A percentile compares a stretch with the other conserved stretches of the same genome.
phyloP scores from a whole-genome alignment of 2,797 vertebrate genomes.

The Sebastes flavidus region DNA sequence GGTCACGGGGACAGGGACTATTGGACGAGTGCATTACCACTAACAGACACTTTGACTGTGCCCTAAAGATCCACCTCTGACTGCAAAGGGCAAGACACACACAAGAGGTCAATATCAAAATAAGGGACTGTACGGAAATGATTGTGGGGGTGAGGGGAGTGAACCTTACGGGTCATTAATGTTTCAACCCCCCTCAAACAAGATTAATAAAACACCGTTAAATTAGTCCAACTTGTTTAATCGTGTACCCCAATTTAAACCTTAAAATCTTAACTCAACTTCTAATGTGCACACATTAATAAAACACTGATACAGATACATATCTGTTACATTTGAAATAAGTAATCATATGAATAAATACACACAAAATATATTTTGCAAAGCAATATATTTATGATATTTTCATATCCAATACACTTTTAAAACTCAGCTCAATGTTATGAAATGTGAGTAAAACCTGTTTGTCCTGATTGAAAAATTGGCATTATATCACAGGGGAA shows the following conservation, averaged over 20 bases:
- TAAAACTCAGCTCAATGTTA: neutral
- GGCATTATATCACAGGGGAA: neutral
- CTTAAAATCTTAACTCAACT: neutral
- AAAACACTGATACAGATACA: neutral
- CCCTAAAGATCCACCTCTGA: neutral
- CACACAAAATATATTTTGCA: neutral
- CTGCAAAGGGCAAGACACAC: neutral
- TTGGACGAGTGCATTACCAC: constrained; percentile 84
- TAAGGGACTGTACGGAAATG: neutral
- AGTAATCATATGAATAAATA: neutral
- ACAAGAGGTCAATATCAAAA: neutral
- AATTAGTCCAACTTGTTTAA: neutral
- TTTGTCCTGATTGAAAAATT: neutral
- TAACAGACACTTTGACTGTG: constrained; percentile 27
- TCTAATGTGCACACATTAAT: neutral
- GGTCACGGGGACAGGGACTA: constrained; percentile 84
- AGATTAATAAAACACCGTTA: too few relatives aligned
- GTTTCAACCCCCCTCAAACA: too few relatives aligned
- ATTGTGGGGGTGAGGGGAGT: neutral
- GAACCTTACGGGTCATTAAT: neutral
- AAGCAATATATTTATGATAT: neutral
- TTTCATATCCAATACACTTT: neutral
- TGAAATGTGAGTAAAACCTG: neutral
- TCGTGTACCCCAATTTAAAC: neutral
- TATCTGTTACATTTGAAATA: neutral